Base-by-base conservation (phyloP, 2,888 invertebrate species). In the Philaethria dido region DNA sequence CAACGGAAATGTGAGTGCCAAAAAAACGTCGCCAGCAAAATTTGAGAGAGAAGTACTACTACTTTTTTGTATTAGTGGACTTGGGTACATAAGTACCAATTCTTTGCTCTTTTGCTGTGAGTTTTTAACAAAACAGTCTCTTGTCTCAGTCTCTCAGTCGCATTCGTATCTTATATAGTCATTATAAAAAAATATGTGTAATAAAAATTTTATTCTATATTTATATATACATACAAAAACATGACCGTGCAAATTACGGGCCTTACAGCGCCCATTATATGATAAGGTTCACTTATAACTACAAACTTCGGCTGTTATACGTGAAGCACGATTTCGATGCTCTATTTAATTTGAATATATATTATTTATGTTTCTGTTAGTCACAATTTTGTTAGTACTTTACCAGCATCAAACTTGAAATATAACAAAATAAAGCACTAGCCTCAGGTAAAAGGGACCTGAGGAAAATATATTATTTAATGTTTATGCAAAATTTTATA, bases 241-340 rank as follows among this genome's bases (percentile, higher is more conserved):
- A 33, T 52, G n/a, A 52, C 52, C 52, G 52, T 52, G 52, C 52
- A 52, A 52, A 29, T 20, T 18, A 47, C 18, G 20, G 29, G 13
- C 16, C 18, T 22, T 39, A 39, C 33, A n/a, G 47, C 60, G 33
- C 33, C 20, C 22, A 57, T 39, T 39, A 39, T 57, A 57, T 4
- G 39, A 57, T 39, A 57, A 57, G 39, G 52, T 33, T 52, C 52
- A 52, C 29, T 39, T 39, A 55, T 55, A 55, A 20, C 57, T 42
- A 57, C n/a, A 42, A 57, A 39, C 42, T 42, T 29, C 22, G 42
- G 5, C 42, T 42, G 42, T 22, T 57, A 22, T 25, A 57, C 22
- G 83, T 80, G 75, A 72, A 82, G 84, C 87, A 87, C 87, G 86
- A 86, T 73, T 73, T 76, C 77, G 74, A 78, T 79, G 80, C 81